phyloP scores from a whole-genome alignment of 2,888 invertebrate genomes.

The Meganola albula region DNA sequence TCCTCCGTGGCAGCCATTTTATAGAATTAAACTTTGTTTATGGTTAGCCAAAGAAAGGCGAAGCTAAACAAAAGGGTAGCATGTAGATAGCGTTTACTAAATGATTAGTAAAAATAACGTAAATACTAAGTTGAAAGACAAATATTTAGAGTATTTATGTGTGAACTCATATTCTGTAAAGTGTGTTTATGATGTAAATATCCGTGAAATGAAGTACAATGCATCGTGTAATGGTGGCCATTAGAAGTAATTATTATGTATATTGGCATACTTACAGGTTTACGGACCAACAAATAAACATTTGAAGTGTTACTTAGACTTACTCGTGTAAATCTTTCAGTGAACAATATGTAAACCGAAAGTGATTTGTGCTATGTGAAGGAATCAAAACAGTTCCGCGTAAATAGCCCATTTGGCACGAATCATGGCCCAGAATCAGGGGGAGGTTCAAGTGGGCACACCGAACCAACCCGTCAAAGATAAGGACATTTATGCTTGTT shows the following conservation, averaged over 20 bases:
- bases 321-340: constrained; percentile 35
- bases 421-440: constrained; percentile 76
- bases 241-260: constrained; percentile 76
- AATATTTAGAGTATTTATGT: constrained; percentile 39
- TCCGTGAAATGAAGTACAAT: constrained; percentile 64
- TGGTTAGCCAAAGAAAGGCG: constrained; percentile 74
- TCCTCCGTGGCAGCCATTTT: constrained; percentile 71
- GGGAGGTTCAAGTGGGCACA: constrained; percentile 74
- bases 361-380: constrained; percentile 51
- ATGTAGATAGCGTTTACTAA: constrained; percentile 71
- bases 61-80: constrained; percentile 77
- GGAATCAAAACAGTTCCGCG: constrained; percentile 52
- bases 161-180: constrained; percentile 41
- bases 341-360: constrained; percentile 56
- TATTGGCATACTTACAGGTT: constrained; percentile 73
- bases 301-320: constrained; percentile 38
- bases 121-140: constrained; percentile 42
- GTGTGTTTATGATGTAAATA: constrained; percentile 41
- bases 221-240: constrained; percentile 78
- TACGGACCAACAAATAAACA: constrained; percentile 57
- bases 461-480: constrained; percentile 73
- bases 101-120: constrained; percentile 49
- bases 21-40: constrained; percentile 63
- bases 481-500: constrained; percentile 73
- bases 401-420: constrained; percentile 52